Conservation (phyloP, 2,797 vertebrate genomes). For the Heliangelus exortis region DNA sequence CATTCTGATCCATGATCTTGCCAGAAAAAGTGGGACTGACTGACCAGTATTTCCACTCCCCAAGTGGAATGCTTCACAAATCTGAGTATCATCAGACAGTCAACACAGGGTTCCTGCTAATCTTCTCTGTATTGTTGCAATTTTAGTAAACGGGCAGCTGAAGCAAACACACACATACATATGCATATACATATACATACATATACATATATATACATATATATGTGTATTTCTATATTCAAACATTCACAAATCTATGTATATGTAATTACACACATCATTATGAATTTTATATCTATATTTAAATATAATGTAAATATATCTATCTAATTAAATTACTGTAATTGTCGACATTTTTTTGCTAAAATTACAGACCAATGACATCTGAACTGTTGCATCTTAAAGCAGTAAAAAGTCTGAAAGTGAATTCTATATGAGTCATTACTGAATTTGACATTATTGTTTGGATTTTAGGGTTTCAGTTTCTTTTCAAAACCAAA, state of each 20-base stretch:
- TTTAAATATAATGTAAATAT: not conserved
- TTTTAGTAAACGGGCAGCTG: conserved; percentile 77
- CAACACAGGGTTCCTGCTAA: conserved; percentile 68
- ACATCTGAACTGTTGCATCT: not conserved
- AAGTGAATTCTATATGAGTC: not conserved
- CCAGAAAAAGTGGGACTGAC: no score
- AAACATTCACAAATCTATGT: not conserved
- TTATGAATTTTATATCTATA: not conserved
- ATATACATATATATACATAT: not conserved
- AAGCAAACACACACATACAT: conserved; percentile 55
- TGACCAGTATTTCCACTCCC: no score
- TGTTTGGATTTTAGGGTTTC: not conserved
- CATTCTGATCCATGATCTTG: no score
- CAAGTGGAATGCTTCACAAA: no score
- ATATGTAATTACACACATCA: not conserved
- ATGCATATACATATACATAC: not conserved
- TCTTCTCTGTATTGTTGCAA: conserved; percentile 81
- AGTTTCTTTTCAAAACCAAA: not conserved
- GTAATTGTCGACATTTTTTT: accelerated
- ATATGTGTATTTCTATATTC: not conserved
- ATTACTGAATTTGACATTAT: not conserved
- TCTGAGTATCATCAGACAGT: no score
- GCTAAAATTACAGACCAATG: not conserved
- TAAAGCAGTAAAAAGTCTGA: not conserved
- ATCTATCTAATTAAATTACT: not conserved